These are phyloP conservation scores for Pitta sordida DNA, from an alignment of 2,113 vertebrate species.

Conservation along the genomic window DNA sequence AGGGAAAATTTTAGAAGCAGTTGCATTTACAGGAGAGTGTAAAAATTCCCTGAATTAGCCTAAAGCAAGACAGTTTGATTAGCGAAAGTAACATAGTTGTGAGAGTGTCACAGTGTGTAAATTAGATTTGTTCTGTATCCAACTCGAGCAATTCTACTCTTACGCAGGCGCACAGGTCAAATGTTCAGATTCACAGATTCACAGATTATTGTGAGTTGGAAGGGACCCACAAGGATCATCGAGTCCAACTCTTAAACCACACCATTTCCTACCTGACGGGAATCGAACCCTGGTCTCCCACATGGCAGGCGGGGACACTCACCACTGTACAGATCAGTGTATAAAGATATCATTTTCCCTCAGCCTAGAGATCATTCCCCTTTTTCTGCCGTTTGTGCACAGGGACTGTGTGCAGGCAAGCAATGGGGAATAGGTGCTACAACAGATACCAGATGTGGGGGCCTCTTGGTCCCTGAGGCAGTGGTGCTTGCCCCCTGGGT, in stretches of 20 bases:
- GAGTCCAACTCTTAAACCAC: no score
- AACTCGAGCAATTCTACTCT: neutral
- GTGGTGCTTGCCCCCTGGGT: neutral
- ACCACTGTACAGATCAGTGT: no score
- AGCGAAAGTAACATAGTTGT: neutral
- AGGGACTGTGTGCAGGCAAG: fast-evolving
- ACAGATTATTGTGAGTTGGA: no score
- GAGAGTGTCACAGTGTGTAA: neutral
- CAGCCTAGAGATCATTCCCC: no score
- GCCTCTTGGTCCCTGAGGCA: fast-evolving
- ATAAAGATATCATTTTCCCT: neutral
- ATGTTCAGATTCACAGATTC: no score
- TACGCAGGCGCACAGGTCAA: neutral
- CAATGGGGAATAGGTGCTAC: neutral
- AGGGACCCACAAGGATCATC: no score
- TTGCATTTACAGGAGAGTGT: neutral
- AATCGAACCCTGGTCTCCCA: no score
- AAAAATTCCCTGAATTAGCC: neutral
- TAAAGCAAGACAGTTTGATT: neutral
- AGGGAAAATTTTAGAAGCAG: neutral
- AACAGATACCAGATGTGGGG: fast-evolving
- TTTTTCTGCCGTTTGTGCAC: neutral
- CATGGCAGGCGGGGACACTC: no score
- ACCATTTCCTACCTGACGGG: no score
- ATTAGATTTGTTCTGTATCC: neutral